A percentile compares a stretch with the other conserved stretches of the same genome.
Evolutionary conservation across 2,113 vertebrate genomes (phyloP).

Genomic region (Aviceda subcristata): DNA sequence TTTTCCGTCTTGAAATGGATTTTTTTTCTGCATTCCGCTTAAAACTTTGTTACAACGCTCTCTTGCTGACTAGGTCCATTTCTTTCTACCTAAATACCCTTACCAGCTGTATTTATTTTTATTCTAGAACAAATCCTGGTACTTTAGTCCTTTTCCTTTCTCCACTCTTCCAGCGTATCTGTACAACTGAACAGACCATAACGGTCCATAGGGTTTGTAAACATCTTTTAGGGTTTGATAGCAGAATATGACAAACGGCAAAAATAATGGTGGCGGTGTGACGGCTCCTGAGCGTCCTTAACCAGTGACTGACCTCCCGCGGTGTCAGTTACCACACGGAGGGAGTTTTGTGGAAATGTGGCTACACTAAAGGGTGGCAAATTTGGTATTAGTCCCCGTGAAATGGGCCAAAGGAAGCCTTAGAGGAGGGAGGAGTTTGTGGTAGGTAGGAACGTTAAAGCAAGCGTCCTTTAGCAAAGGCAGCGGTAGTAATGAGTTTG

Average conservation of each 20-base stretch:
- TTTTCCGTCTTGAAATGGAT: background rate
- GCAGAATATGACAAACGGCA: background rate
- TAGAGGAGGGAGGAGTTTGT: background rate
- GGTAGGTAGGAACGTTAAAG: background rate
- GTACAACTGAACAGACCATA: background rate
- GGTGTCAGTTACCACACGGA: background rate
- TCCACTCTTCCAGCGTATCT: background rate
- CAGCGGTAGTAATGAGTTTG: background rate
- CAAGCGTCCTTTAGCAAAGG: fast-evolving
- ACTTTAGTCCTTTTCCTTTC: background rate
- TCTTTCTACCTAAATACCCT: background rate
- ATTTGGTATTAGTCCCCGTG: background rate
- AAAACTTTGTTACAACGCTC: background rate
- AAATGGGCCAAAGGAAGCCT: background rate
- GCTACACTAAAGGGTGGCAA: background rate
- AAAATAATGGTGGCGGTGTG: background rate
- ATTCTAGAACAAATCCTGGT: background rate
- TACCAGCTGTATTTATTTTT: background rate
- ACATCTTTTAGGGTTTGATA: background rate
- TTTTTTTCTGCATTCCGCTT: background rate
- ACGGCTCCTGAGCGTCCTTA: background rate
- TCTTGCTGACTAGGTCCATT: background rate
- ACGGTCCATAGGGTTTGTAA: background rate
- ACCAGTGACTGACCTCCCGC: background rate
- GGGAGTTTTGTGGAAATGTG: background rate